Conservation (phyloP, 2,888 invertebrate genomes). For the Lasiommata megera region DNA sequence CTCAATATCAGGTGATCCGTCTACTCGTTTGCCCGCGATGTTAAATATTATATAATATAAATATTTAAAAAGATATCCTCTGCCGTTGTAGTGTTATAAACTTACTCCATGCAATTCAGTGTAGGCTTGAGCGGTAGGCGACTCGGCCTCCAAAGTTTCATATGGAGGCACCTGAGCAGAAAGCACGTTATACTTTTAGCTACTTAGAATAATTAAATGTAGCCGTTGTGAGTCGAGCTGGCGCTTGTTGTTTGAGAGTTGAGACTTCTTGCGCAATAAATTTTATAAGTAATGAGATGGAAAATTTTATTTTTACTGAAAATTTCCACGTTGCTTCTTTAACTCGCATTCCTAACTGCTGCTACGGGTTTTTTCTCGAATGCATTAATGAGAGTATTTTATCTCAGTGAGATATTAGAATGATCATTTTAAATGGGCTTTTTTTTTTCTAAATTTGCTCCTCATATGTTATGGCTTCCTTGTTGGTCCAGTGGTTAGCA, state of each 20-base stretch:
- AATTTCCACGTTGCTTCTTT: constrained; percentile 3
- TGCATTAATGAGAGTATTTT: no score
- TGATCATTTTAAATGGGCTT: no score
- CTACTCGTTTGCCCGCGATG: no score
- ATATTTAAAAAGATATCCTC: no score
- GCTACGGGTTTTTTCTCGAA: not conserved
- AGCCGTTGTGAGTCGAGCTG: constrained; percentile 2
- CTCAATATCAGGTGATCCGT: no score
- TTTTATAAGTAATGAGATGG: constrained; percentile 33
- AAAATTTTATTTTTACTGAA: constrained; percentile 13
- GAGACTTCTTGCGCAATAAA: constrained; percentile 34
- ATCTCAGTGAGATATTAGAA: no score
- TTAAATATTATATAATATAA: no score
- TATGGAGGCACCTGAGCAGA: constrained; percentile 26
- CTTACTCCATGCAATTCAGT: constrained; percentile 26
- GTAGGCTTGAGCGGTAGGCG: constrained; percentile 23
- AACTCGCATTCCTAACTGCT: not conserved
- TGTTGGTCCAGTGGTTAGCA: no score
- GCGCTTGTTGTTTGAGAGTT: constrained; percentile 8
- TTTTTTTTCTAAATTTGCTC: no score
- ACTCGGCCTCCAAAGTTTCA: constrained; percentile 21
- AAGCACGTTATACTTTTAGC: constrained; percentile 25
- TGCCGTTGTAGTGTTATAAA: constrained; percentile 9
- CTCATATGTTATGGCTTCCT: no score
- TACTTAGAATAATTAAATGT: constrained; percentile 31